Evolutionary conservation across 2,113 vertebrate genomes (phyloP).

Genomic region (Peromyscus leucopus): DNA sequence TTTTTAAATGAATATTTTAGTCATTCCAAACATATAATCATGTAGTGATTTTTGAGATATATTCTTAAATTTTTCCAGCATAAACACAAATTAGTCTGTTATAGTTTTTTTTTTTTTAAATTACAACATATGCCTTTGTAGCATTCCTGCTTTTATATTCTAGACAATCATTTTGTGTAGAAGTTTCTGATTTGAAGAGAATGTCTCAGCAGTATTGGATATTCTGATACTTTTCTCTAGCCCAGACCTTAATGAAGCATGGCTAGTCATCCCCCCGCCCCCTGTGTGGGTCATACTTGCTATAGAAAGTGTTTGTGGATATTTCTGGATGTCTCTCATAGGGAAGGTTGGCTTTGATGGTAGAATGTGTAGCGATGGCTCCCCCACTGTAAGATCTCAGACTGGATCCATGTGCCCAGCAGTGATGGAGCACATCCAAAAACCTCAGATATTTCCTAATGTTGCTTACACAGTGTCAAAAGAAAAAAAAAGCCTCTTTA

Average conservation of each 20-base stretch:
- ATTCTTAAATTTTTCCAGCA: neutral
- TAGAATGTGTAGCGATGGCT: neutral
- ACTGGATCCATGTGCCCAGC: neutral
- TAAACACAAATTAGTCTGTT: constrained; percentile 21
- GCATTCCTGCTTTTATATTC: neutral
- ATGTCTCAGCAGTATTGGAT: neutral
- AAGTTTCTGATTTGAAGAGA: neutral
- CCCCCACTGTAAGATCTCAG: neutral
- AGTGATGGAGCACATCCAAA: neutral
- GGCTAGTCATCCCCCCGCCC: neutral
- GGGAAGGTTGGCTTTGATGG: neutral
- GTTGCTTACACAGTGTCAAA: neutral
- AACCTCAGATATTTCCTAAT: neutral
- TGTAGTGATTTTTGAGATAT: neutral
- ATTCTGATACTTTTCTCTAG: neutral
- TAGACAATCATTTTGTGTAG: neutral
- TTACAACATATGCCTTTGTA: neutral
- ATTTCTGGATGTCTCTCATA: neutral
- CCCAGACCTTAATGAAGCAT: neutral
- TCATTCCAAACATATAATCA: neutral
- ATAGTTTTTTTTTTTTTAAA: neutral
- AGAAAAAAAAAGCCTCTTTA: neutral
- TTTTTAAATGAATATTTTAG: neutral
- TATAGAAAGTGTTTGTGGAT: neutral
- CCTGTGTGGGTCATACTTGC: neutral